These are phyloP conservation scores for Peromyscus californicus DNA, from an alignment of 2,113 vertebrate species.

Conservation along the genomic window DNA sequence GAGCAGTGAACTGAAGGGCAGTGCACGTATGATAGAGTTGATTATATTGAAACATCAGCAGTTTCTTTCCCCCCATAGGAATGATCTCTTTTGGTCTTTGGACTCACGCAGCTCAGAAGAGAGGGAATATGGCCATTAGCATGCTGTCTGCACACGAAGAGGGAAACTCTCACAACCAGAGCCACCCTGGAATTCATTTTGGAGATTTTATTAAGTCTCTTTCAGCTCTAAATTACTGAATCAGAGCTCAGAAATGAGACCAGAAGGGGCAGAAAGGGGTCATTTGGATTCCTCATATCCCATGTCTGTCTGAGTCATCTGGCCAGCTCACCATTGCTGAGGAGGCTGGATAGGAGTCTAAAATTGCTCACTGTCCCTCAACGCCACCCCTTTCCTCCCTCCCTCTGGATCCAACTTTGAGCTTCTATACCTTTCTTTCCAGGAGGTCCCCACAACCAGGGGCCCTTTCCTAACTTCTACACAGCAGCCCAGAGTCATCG, in stretches of 20 bases:
- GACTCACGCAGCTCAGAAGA: background rate
- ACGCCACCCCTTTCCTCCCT: background rate
- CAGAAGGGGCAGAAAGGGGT: background rate
- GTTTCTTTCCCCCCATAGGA: background rate
- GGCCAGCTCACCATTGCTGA: background rate
- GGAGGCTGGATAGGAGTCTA: background rate
- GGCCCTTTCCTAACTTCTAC: background rate
- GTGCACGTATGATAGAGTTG: background rate
- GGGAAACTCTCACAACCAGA: constrained; percentile 18
- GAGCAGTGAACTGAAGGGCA: background rate
- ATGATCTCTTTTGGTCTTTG: constrained; percentile 35
- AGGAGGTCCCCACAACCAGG: background rate
- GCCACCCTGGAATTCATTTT: constrained; percentile 53
- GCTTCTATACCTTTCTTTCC: background rate
- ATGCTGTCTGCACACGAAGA: background rate
- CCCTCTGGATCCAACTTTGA: background rate
- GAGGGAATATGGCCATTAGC: constrained; percentile 33
- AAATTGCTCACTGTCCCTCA: background rate
- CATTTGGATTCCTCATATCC: constrained; percentile 17
- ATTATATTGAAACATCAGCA: background rate
- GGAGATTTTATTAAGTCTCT: constrained; percentile 57
- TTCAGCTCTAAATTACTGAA: constrained; percentile 50
- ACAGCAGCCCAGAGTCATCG: background rate
- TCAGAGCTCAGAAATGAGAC: constrained; percentile 66
- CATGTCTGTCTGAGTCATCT: background rate